Evolutionary conservation across 2,113 vertebrate species (phyloP), one percentile per base, ranked within the genome.

Genomic region (Gorilla gorilla): DNA sequence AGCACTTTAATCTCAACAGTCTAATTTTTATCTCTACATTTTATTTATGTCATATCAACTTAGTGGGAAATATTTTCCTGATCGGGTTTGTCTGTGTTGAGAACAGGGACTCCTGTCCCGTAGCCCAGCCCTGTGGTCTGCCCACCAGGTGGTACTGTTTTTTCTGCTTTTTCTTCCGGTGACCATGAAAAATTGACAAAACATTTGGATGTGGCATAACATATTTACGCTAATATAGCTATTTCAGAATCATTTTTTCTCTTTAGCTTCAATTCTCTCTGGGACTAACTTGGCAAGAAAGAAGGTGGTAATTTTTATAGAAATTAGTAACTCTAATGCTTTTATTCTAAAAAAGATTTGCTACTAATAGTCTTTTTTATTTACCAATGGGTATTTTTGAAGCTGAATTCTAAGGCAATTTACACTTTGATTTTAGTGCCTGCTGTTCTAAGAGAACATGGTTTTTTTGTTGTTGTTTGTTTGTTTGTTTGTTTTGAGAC

Each of bases 261-360:
- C 10, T 57, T 92, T 16, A 68, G 79, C 38, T 61, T 96, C 75
- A 70, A 50, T 78, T 96, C 89, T 95, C 92, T 96, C 40, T 48
- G 68, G 94, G 76, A 97, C 50, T 81, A 90, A 97, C 8, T 90
- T 97, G 83, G 50, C 70, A 93, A 89, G 80, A 68, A 96, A 87
- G 18, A 89, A 91, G 18, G 73, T 66, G 61, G 45, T 82, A 76
- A 80, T 66, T 95, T 96, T 95, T 86, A 66, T 10, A 93, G 81
- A 95, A 96, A 96, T 95, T 70, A 80, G 43, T 83, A 92, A 76
- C 35, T 84, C 57, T 93, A 94, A 97, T 89, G 72, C 59, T 97
- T 97, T 96, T 73, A 89, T 95, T 95, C 81, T 96, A 88, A 95
- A 92, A 94, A 81, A 38, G 57, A 85, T 94, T 96, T 96, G 61